Evolutionary conservation across 2,797 vertebrate species (phyloP).

Genomic region (Rhynchonycteris naso): DNA sequence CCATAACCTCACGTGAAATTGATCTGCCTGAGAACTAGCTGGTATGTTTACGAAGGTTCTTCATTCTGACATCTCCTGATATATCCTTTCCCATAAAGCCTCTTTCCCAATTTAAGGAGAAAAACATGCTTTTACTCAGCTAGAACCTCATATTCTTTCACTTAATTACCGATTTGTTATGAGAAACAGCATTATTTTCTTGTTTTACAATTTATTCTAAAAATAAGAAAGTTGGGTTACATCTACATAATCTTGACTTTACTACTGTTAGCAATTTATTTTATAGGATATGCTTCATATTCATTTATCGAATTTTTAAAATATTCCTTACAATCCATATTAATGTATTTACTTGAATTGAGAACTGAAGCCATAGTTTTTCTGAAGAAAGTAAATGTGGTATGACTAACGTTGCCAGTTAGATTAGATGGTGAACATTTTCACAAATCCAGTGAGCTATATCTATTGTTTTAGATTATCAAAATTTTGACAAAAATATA

Average conservation of each 20-base stretch:
- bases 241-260: neutral
- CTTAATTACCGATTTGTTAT: neutral
- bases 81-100: neutral
- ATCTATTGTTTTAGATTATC: conserved; percentile 2
- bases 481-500: conserved; percentile 12
- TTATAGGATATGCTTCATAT: neutral
- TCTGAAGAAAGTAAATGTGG: neutral
- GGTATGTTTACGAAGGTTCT: neutral
- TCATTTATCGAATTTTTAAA: conserved; percentile 27
- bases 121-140: neutral
- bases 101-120: neutral
- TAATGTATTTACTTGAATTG: conserved; percentile 5
- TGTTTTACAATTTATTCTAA: conserved; percentile 29
- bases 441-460: neutral
- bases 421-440: neutral
- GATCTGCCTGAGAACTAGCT: neutral
- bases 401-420: neutral
- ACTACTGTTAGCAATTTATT: neutral
- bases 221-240: conserved; percentile 37
- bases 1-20: neutral
- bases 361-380: conserved; percentile 27
- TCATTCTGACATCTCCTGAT: neutral
- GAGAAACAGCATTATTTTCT: neutral
- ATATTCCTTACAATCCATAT: neutral
- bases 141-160: neutral